Conservation (phyloP, 2,797 vertebrate species). For the Bradypodion ventrale region DNA sequence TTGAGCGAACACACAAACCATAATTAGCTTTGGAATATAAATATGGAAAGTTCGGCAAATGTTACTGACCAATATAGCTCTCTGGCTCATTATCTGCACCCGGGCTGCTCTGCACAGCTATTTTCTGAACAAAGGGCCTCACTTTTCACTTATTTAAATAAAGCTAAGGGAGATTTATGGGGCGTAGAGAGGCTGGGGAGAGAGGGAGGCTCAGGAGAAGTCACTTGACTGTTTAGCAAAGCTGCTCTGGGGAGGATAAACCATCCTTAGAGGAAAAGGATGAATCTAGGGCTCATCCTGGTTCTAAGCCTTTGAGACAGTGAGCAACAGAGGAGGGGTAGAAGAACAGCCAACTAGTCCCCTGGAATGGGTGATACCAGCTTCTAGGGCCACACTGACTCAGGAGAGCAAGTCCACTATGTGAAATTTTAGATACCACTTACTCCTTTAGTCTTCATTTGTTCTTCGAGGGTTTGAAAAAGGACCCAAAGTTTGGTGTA, state of each 20-base stretch:
- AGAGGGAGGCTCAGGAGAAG: background rate
- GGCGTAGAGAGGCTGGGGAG: slow-evolving; percentile 11
- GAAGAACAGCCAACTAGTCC: no score
- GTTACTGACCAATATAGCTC: slow-evolving; percentile 51
- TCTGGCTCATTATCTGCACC: slow-evolving; percentile 46
- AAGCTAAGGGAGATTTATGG: slow-evolving; percentile 39
- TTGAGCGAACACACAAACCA: slow-evolving; percentile 43
- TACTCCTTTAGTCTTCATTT: background rate
- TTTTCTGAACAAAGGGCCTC: slow-evolving; percentile 53
- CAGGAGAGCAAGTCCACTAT: background rate
- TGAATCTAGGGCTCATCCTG: background rate
- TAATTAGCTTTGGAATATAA: slow-evolving; percentile 52
- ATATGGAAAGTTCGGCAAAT: slow-evolving; percentile 53
- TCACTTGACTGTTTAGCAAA: background rate
- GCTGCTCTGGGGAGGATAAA: background rate
- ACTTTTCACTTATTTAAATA: slow-evolving; percentile 49
- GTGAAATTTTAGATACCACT: background rate
- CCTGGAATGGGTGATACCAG: background rate
- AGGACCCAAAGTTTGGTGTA: no score
- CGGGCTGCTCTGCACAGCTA: slow-evolving; percentile 46
- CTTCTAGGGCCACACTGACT: background rate
- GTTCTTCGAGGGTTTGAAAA: background rate
- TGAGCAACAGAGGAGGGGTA: background rate
- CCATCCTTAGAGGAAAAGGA: background rate
- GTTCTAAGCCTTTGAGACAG: background rate